A percentile compares a stretch with the other conserved stretches of the same genome.
Evolutionary conservation across 2,797 vertebrate species (phyloP).

Genomic region (Syngnathus rostellatus): DNA sequence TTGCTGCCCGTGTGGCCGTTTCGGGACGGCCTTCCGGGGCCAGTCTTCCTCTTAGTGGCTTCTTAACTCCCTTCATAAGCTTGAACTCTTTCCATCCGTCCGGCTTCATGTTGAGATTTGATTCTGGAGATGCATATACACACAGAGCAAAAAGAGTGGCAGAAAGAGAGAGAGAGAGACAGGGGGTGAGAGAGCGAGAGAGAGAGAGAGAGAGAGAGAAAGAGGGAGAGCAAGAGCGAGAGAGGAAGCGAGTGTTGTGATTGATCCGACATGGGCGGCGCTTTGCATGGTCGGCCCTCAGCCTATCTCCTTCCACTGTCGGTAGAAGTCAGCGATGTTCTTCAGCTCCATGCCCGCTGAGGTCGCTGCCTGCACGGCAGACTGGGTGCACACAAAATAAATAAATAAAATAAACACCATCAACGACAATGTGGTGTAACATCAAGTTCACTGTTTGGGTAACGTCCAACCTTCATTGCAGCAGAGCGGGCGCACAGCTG

Average conservation of each 20-base stretch:
- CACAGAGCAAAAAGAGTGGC: conserved; percentile 58
- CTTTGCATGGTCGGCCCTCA: conserved; percentile 60
- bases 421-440: too few relatives aligned
- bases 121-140: conserved; percentile 69
- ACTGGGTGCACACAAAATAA: conserved; percentile 50
- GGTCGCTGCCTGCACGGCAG: conserved; percentile 77
- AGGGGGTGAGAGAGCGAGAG: conserved; percentile 59
- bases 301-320: conserved; percentile 98
- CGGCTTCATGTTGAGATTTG: conserved; percentile 46
- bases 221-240: conserved; percentile 61
- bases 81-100: conserved; percentile 41
- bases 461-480: conserved; percentile 83
- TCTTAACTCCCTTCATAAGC: conserved; percentile 38
- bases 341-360: conserved; percentile 85
- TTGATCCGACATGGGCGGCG: conserved; percentile 68
- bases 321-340: conserved; percentile 91
- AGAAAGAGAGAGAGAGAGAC: conserved; percentile 21
- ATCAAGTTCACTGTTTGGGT: background rate
- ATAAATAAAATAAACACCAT: background rate
- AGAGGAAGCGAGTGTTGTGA: conserved; percentile 70
- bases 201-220: background rate
- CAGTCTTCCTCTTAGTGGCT: conserved; percentile 20
- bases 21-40: conserved; percentile 38
- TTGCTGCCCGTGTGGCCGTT: conserved; percentile 37
- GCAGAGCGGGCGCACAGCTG: conserved; percentile 69